Evolutionary conservation across 2,113 vertebrate genomes (phyloP), one percentile per base, ranked within the genome.

Genomic region (Fulmarus glacialis): DNA sequence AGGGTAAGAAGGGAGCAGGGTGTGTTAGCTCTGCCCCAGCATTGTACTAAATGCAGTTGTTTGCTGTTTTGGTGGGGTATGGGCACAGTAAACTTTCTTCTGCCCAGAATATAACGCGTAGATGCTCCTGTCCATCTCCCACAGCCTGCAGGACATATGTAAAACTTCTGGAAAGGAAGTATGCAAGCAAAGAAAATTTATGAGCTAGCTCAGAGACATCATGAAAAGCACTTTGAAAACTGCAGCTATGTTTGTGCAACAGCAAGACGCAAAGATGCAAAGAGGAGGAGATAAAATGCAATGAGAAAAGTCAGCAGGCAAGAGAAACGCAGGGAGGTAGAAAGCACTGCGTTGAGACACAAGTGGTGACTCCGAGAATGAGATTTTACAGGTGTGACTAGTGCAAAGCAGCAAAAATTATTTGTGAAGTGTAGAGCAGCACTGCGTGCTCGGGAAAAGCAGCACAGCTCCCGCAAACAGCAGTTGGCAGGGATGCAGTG

Each of bases 381-480:
- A 62, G 68, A 38, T 15, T 91, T 71, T 17, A 2, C 30, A 66
- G 45, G 58, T 11, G 4, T 24, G 36, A 77, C 40, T 1, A 19
- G 52, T 16, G 60, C 66, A 55, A 40, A 71, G 73, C 53, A 52
- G 59, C 50, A 43, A n/a, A 43, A 85, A 8, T 8, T 2, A 11
- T 29, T 1, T 22, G 11, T n/a, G 66, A 43, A 32, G 56, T 1
- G 21, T 60, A 42, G 42, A 67, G 64, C 79, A 40, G 48, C 8
- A 2, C n/a, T 11, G 1, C 0, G 8, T 26, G 50, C 53, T 36
- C 0, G 0, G 60, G 62, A n/a, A 48, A 47, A n/a, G 74, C 56
- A 50, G 87, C 50, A 0, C 8, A 27, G n/a, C 56, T 80, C n/a
- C 58, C 10, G 2, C 24, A 17, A 34, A 22, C 24, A 24, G 50